A percentile compares a stretch with the other conserved stretches of the same genome.
phyloP scores from a whole-genome alignment of 2,797 vertebrate species.

The Pangasius djambal region DNA sequence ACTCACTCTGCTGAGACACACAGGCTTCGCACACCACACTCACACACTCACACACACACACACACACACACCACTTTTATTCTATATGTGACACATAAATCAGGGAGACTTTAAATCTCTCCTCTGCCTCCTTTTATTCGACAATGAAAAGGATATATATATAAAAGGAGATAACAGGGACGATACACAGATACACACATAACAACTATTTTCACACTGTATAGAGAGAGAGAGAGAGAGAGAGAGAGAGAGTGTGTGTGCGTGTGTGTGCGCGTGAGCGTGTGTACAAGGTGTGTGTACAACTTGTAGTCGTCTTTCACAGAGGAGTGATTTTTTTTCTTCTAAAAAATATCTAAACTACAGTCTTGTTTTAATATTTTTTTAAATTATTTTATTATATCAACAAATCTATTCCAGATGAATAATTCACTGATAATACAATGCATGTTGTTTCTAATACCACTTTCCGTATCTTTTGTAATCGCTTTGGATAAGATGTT shows the following conservation, averaged over 20 bases:
- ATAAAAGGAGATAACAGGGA: too few relatives aligned
- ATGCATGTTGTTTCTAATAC: neutral
- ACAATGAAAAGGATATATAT: neutral
- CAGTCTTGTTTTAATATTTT: neutral
- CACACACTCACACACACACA: constrained; percentile 45
- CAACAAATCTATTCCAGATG: neutral
- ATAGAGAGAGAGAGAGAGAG: too few relatives aligned
- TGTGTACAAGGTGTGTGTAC: neutral
- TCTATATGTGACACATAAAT: constrained; percentile 29
- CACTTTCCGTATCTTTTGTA: neutral
- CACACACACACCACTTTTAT: constrained; percentile 69
- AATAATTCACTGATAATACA: neutral
- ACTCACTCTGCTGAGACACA: constrained; percentile 40
- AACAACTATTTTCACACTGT: neutral
- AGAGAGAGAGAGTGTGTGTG: neutral
- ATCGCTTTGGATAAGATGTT: neutral
- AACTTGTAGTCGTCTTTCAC: neutral
- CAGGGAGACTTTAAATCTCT: constrained; percentile 9
- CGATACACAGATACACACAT: neutral
- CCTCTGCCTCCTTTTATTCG: neutral
- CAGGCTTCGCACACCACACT: neutral
- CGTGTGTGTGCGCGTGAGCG: neutral
- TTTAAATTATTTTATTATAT: neutral
- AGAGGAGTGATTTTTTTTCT: neutral
- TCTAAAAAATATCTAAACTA: neutral